phyloP scores from a whole-genome alignment of 92 coral and sea anemone species.

The Porites rus region DNA sequence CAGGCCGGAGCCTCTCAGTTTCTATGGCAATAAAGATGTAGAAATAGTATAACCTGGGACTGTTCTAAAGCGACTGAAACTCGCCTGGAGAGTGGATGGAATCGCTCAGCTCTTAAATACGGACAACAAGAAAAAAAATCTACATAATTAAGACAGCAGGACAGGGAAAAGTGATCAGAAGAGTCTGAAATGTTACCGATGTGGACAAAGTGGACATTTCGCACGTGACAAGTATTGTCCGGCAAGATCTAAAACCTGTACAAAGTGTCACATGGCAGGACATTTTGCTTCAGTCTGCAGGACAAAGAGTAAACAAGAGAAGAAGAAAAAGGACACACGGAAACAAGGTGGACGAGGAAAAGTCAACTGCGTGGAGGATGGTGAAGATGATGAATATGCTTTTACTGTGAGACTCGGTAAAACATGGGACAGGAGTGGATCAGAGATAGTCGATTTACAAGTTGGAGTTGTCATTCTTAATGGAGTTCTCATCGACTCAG shows the following conservation, averaged over 20 bases:
- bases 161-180: no score
- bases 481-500: conserved; percentile 52
- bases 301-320: conserved; percentile 21
- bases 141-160: not conserved
- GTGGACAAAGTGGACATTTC: no score
- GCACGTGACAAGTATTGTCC: no score
- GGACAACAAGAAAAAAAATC: not conserved
- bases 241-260: conserved; percentile 29
- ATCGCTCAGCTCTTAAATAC: not conserved
- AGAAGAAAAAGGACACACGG: not conserved
- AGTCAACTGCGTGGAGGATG: conserved; percentile 6
- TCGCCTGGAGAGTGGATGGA: not conserved
- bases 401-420: conserved; percentile 12
- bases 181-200: no score
- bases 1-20: no score
- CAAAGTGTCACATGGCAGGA: conserved; percentile 32
- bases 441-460: conserved; percentile 29
- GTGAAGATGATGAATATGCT: conserved; percentile 36
- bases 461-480: conserved; percentile 46
- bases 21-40: no score
- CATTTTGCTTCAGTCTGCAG: conserved; percentile 40
- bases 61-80: no score
- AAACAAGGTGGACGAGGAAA: conserved; percentile 27
- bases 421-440: conserved; percentile 12
- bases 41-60: no score